Base-by-base conservation (phyloP, 2,113 vertebrate species). In the Sciurus niger region DNA sequence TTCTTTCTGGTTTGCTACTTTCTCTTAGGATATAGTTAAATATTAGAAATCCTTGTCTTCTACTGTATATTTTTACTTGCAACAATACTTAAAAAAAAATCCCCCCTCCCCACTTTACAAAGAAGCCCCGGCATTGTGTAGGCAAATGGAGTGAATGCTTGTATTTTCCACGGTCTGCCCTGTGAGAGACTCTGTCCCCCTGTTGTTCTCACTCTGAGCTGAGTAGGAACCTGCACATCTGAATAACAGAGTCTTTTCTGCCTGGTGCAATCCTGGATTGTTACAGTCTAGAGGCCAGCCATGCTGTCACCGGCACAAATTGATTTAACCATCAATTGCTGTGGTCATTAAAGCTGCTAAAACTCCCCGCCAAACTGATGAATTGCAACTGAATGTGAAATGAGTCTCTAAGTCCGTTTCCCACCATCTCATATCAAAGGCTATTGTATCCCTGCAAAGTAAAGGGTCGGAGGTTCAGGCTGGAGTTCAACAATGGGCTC, bases 311-410 rank as follows among this genome's bases (percentile, higher is more conserved):
- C 99, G 98, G 99, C 98, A 99, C 99, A 98, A 99, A 99, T 99
- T 99, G 99, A 99, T 99, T 99, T 99, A 99, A 99, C 99, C 99
- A 98, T 99, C 99, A 99, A 99, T 99, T 99, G 99, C 99, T 98
- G 98, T 97, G 97, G 98, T 99, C 98, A 99, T 99, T 99, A 99
- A 99, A 99, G 98, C 98, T 98, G 98, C 98, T 98, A 98, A 98
- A 98, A 98, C 98, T 99, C 98, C 98, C 97, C 98, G 98, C 99
- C 98, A 98, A 98, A 98, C 99, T 99, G 99, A 99, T 98, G 98
- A 98, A 98, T 99, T 98, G 98, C 98, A 98, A 96, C 98, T 99
- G 99, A 99, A 99, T 99, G 99, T 99, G 99, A 98, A 99, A 98
- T 98, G 98, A 99, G 99, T 96, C 98, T 99, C 98, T 97, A 97